These are phyloP conservation scores for Chlorospingus flavigularis DNA, from an alignment of 2,797 vertebrate genomes.

Conservation along the genomic window DNA sequence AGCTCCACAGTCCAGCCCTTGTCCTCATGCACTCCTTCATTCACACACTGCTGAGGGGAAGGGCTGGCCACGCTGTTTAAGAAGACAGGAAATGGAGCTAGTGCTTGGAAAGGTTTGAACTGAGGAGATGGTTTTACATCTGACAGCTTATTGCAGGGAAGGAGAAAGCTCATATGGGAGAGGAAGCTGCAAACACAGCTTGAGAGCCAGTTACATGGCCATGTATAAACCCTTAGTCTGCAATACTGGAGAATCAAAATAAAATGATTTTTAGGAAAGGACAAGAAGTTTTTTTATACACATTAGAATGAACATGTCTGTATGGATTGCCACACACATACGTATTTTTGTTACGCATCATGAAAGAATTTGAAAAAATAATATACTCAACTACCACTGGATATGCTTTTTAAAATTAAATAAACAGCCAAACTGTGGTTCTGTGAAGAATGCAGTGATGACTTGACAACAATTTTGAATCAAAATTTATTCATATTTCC, in stretches of 20 bases:
- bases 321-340: fast-evolving
- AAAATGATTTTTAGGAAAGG: neutral
- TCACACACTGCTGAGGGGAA: neutral
- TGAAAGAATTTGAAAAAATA: neutral
- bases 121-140: neutral
- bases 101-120: neutral
- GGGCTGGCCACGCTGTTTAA: neutral
- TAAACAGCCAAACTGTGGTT: neutral
- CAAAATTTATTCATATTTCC: neutral
- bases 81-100: neutral
- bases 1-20: neutral
- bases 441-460: neutral
- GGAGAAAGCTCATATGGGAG: neutral
- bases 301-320: neutral
- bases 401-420: neutral
- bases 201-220: neutral
- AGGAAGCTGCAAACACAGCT: neutral
- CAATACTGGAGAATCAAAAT: neutral
- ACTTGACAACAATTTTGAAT: neutral
- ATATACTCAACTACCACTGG: neutral
- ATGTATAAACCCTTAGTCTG: neutral
- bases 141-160: neutral
- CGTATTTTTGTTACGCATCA: neutral
- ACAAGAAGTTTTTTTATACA: neutral
- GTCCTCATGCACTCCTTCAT: neutral